These are phyloP conservation scores for Tyto alba DNA, from an alignment of 2,113 vertebrate species.

Conservation along the genomic window DNA sequence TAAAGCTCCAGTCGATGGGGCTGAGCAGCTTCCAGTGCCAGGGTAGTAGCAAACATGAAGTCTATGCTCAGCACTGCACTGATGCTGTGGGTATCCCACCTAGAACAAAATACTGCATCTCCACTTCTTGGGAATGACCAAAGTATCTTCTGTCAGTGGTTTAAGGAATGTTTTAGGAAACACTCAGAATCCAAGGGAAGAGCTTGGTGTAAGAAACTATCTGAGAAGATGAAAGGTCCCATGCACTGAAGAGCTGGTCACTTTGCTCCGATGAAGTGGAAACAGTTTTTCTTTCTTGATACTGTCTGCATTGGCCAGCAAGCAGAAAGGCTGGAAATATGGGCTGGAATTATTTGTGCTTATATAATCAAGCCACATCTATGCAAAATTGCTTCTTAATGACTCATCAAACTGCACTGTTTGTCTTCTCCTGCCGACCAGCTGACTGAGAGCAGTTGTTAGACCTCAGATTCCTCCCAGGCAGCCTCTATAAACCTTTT, in stretches of 20 bases:
- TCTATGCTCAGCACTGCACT: neutral
- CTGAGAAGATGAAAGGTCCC: neutral
- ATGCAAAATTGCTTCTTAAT: slow-evolving; percentile 35
- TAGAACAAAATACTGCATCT: neutral
- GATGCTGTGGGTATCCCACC: neutral
- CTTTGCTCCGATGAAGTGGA: neutral
- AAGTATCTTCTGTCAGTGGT: neutral
- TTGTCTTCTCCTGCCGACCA: neutral
- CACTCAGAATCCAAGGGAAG: neutral
- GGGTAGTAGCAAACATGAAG: neutral
- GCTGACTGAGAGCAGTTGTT: slow-evolving; percentile 32
- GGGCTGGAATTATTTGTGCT: neutral
- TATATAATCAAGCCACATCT: slow-evolving; percentile 5
- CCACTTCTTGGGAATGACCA: neutral
- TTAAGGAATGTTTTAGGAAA: neutral
- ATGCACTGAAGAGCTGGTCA: neutral
- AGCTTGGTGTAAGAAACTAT: neutral
- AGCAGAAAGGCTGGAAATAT: neutral
- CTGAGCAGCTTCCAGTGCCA: neutral
- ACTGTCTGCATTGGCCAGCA: neutral
- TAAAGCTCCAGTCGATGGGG: neutral
- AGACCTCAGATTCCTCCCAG: slow-evolving; percentile 7
- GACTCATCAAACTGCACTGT: neutral
- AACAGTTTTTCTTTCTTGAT: neutral
- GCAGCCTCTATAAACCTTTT: slow-evolving; percentile 11